Evolutionary conservation across 2,113 vertebrate genomes (phyloP).

Genomic region (Noturus placidus): DNA sequence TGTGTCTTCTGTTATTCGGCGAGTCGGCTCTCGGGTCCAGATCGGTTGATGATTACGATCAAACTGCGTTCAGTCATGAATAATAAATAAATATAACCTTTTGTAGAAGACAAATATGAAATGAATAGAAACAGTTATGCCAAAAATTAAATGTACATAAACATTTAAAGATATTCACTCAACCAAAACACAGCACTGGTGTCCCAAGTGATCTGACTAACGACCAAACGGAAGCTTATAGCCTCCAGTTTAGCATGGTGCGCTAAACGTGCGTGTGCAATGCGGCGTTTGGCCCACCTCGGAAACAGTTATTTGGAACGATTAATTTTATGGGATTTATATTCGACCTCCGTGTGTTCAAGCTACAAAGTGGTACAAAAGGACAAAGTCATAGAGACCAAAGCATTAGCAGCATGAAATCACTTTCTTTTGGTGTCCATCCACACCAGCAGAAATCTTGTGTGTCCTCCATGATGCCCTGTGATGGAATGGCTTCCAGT

Average conservation of each 20-base stretch:
- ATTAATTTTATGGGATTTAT: not conserved
- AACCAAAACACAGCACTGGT: not conserved
- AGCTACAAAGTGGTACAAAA: not conserved
- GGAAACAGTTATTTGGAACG: not conserved
- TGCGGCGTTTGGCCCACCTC: not conserved
- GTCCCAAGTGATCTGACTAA: not conserved
- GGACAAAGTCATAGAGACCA: not conserved
- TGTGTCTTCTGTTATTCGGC: slow-evolving; percentile 52
- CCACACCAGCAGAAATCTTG: not conserved
- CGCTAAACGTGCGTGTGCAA: not conserved
- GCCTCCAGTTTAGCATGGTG: not conserved
- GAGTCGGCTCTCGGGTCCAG: not conserved
- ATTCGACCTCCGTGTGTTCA: not conserved
- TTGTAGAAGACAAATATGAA: not conserved
- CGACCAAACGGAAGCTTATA: not conserved
- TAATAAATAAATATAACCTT: not conserved
- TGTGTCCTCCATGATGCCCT: no score
- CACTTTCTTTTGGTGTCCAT: not conserved
- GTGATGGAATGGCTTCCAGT: no score
- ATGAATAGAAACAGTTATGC: not conserved
- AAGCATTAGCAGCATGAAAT: not conserved
- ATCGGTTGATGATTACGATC: not conserved
- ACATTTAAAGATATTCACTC: not conserved
- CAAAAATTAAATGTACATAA: not conserved
- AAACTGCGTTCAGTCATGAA: not conserved